Evolutionary conservation across 2,888 invertebrate genomes (phyloP), one percentile per base, ranked within the genome.

Genomic region (Elysia crispata): DNA sequence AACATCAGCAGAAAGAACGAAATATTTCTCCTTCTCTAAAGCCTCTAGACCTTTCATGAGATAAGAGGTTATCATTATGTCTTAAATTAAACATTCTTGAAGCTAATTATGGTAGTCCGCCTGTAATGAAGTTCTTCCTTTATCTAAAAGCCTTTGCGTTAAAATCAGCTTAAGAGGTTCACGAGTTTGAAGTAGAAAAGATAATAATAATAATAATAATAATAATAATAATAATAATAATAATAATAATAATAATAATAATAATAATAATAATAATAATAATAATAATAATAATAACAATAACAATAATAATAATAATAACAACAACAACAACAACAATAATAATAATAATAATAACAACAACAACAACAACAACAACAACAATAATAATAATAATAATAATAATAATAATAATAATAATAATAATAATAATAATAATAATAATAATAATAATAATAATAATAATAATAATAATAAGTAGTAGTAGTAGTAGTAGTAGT

Each of bases 221-320:
- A 77, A 50, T 60, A 77, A 67, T 50, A 77, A 49, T 15, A 76
- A 49, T 23, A 76, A 23, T 74, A 66, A 49, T 11, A 76, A 25
- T 25, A 76, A 49, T 41, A 76, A 49, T 25, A 76, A 49, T 23
- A 76, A 49, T 25, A 76, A 49, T 23, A 76, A 49, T 41, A 76
- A 49, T 67, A 76, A 50, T 49, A 76, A 50, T 67, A 67, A 49
- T 57, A 67, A 50, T 67, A 76, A 49, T 57, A 76, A 50, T 67
- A 76, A 49, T 31, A 69, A 15, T 23, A 69, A 31, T 30, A 31
- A n/a, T 23, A 69, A 31, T 30, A 31, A 31, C 23, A 69, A n/a
- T 31, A 69, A 31, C 33, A 69, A 67, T 74, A 80, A 60, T 3
- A 60, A 60, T 5, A 15, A 18, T 3, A 23, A 60, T 5, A 60